Base-by-base conservation (phyloP, 2,888 invertebrate species). In the Dasysyrphus tricinctus region DNA sequence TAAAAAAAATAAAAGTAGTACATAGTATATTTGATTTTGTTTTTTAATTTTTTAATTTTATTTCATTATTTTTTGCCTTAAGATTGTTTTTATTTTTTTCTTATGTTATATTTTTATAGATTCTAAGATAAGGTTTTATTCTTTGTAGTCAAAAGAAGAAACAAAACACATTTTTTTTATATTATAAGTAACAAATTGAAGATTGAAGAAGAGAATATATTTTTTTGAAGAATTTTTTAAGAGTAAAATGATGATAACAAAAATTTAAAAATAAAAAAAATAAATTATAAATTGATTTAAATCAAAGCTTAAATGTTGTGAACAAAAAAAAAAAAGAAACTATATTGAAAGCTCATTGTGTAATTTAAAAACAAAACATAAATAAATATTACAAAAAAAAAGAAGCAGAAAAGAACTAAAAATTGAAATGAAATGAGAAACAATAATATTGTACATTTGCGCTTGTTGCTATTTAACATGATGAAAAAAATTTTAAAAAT, bases 221-320 rank as follows among this genome's bases (percentile, higher is more conserved):
- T 88, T 88, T 88, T 88, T 88, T 87, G 87, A 87, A 83, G 83
- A 82, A 82, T 87, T 87, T 87, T 87, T 87, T 87, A 83, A 83
- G 76, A 87, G 67, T 83, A 82, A 83, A 78, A 80, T 54, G 79
- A 82, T 72, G 57, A 86, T 69, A 65, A 74, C 56, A 75, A 47
- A 78, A 85, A 73, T 51, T 12, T 51, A 74, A 75, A 83, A 24
- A 24, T 24, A 24, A 29, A 49, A 67, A 57, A 59, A 75, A 76
- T 67, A 72, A 47, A 75, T 76, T 80, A 82, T 80, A 87, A 80
- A 83, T 87, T 87, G 83, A 86, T 86, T 86, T 86, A 79, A 86
- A 86, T 86, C 86, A 86, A 86, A 86, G 82, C 86, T 86, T 86
- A 86, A 86, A 86, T 82, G 86, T 86, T 86, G 86, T 86, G 86